Evolutionary conservation across 2,797 vertebrate species (phyloP), one percentile per base, ranked within the genome.

Genomic region (Enteromius afrohamiltoni): DNA sequence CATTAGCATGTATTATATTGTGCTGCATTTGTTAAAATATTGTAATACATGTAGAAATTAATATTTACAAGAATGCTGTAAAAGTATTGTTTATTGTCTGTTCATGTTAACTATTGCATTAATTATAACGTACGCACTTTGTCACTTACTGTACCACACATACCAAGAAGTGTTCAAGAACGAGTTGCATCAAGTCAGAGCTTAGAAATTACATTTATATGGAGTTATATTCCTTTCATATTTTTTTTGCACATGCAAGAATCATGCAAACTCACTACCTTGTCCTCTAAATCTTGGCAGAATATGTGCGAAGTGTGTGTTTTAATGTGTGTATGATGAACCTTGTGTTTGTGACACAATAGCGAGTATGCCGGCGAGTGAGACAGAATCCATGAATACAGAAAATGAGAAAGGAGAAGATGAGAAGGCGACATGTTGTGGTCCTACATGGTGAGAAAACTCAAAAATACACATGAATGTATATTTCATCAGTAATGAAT

Each of bases 331-430:
- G 31, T 58, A 8, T 89, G 71, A 79, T 77, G n/a, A 65, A 69
- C 60, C 55, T 80, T 75, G 40, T 83, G 78, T 87, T 77, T 88
- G 71, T 90, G 62, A 75, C 74, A 91, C 92, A 84, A 89, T 95
- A 99, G 98, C 97, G 80, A 99, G 97, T 85, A 95, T 97, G 91
- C 98, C 97, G 45, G 96, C 96, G 80, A 99, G 98, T 0, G 98
- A 99, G 91, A 98, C 97, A 0, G 98, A 99, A 76, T 99, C 98
- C 0, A 97, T 98, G 85, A 99, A 97, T 92, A 98, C 97, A 0
- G 98, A 99, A 91, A 98, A 97, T 2, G 97, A 96, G 71, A 96
- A 95, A 2, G 96, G 93, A 11, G 97, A 97, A 88, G 96, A 96
- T 17, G 97, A 97, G 88, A 96, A 92, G 88, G 91, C 92, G 0